Conservation (phyloP, 2,113 vertebrate species). For the Tympanuchus pallidicinctus region DNA sequence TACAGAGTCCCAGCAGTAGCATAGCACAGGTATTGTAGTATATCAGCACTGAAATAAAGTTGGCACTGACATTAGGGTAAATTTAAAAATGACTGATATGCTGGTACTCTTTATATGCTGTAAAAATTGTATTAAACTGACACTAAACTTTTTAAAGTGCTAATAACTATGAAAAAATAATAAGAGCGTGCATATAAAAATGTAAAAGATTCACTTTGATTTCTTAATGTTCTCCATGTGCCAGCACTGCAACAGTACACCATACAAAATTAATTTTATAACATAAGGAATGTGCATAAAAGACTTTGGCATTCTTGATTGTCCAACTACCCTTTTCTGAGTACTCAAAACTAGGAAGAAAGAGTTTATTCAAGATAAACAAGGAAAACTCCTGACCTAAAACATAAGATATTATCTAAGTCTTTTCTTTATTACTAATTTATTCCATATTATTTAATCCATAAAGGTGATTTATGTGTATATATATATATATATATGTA, state of each 20-base stretch:
- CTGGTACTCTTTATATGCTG: neutral
- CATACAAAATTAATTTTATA: neutral
- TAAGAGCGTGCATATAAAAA: neutral
- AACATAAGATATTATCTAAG: neutral
- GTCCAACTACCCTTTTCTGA: neutral
- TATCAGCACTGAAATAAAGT: neutral
- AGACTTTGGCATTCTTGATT: neutral
- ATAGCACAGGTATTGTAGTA: neutral
- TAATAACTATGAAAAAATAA: neutral
- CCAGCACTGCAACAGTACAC: neutral
- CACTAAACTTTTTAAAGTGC: neutral
- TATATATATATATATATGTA: too few species aligned
- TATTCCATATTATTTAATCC: neutral
- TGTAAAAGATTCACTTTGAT: slow-evolving; percentile 4
- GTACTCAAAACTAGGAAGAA: neutral
- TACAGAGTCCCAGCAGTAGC: neutral
- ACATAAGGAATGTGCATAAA: neutral
- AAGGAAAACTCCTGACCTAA: neutral
- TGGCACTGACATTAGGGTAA: neutral
- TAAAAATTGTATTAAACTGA: neutral
- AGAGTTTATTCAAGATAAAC: slow-evolving; percentile 26
- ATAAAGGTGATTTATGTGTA: neutral
- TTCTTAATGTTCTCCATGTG: neutral
- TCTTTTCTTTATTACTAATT: neutral
- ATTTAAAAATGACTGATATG: neutral